Percentiles rank a stretch among this genome's conserved stretches.
phyloP scores from a whole-genome alignment of 2,888 invertebrate genomes.

The Candidula unifasciata region DNA sequence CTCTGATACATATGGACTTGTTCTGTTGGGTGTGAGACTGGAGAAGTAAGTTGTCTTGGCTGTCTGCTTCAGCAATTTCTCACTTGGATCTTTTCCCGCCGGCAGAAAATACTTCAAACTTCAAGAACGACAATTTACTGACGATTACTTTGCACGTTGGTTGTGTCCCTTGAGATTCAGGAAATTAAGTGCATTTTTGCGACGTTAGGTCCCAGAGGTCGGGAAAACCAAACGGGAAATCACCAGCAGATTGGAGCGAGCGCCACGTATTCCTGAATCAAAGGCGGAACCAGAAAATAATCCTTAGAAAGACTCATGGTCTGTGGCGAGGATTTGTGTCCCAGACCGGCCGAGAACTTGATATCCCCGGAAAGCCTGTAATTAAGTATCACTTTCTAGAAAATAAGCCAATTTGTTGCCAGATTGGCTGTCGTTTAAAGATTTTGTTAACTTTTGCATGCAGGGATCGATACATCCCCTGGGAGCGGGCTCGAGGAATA shows the following conservation, averaged over 20 bases:
- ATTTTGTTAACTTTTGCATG: background rate
- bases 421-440: no score
- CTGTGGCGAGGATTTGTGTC: slow-evolving; percentile 32
- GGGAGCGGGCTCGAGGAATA: background rate
- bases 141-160: slow-evolving; percentile 32
- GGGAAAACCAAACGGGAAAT: slow-evolving; percentile 4
- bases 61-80: no score
- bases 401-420: slow-evolving; percentile 56
- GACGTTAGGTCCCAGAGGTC: background rate
- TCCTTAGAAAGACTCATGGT: slow-evolving; percentile 28
- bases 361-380: slow-evolving; percentile 42
- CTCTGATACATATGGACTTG: no score
- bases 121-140: background rate
- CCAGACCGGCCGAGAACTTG: slow-evolving; percentile 20
- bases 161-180: slow-evolving; percentile 1
- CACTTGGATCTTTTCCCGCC: no score
- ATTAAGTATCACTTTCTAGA: slow-evolving; percentile 48
- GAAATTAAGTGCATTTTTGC: slow-evolving; percentile 51
- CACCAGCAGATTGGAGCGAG: background rate
- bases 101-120: no score
- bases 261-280: slow-evolving; percentile 21
- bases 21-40: no score
- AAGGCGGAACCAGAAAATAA: background rate
- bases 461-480: background rate
- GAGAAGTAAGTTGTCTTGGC: no score